Base-by-base conservation (phyloP, 2,888 invertebrate genomes). In the Apomyelois bistriatella region DNA sequence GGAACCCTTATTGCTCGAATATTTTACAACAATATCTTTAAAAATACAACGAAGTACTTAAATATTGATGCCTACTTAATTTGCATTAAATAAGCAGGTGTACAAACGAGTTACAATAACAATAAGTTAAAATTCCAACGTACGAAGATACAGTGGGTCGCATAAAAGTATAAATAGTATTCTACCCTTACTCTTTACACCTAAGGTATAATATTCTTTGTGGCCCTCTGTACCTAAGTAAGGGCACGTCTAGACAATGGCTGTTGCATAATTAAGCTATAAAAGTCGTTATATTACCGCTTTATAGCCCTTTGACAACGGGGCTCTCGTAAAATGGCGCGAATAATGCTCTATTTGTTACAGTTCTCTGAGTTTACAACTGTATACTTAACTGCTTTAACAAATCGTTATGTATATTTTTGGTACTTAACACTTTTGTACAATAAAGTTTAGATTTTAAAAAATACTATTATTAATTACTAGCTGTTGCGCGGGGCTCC, bases 221-320 rank as follows among this genome's bases (percentile, higher is more conserved):
- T n/a, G n/a, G n/a, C n/a, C n/a, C n/a, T n/a, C n/a, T n/a, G n/a
- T n/a, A 22, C 13, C 35, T 8, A 43, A 38, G 38, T 38, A 38
- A 49, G 50, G 42, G 52, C 47, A 53, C 47, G 46, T 50, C 53
- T 49, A 36, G 15, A 40, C 49, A 50, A 40, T 40, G 16, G 40
- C 30, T 52, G 43, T 53, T 46, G 30, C 43, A 42, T 58, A 56
- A 61, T 59, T 53, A 53, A 47, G 54, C 53, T 50, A 48, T 64
- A 58, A 62, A 59, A 52, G 48, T 40, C 49, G 53, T 57, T 54
- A 47, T 51, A 60, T 48, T 49, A 53, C 52, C 51, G 58, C 57
- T 62, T 62, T 59, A 60, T 51, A 48, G 55, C 52, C 53, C 47
- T 54, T 57, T 59, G 56, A 57, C 60, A 53, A 52, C 41, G 53